Conservation (phyloP, 53 echinoderm and acorn worm genomes). For the Echinarachnius parma region DNA sequence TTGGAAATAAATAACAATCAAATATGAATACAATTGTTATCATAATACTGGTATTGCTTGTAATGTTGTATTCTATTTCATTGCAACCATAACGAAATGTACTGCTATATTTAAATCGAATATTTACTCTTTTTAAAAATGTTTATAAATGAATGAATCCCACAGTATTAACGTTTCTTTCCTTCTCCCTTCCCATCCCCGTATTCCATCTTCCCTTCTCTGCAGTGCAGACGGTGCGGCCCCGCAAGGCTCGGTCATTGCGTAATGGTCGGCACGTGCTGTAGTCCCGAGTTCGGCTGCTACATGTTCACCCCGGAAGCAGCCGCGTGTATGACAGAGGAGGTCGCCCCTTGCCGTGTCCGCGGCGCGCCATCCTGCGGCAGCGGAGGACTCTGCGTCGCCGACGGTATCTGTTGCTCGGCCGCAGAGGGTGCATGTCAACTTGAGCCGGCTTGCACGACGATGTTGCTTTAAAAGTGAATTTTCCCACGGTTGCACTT, state of each 20-base stretch:
- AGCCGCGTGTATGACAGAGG: conserved; percentile 57
- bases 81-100: too few species aligned
- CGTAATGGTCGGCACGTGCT: conserved; percentile 73
- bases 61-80: too few species aligned
- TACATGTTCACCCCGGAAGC: conserved; percentile 53
- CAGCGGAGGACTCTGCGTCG: conserved; percentile 48
- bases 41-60: too few species aligned
- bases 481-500: background rate
- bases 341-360: conserved; percentile 30
- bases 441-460: conserved; percentile 40
- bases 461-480: conserved; percentile 7
- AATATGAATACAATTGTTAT: too few species aligned
- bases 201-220: conserved; percentile 8
- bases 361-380: conserved; percentile 44
- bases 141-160: too few species aligned
- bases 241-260: conserved; percentile 57
- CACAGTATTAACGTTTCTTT: background rate
- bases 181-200: background rate
- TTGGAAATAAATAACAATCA: too few species aligned
- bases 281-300: conserved; percentile 63
- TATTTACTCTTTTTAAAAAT: too few species aligned
- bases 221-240: conserved; percentile 64
- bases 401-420: conserved; percentile 63
- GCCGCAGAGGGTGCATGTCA: conserved; percentile 61
- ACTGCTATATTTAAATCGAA: too few species aligned